phyloP scores from a whole-genome alignment of 2,888 invertebrate genomes.

The Itoplectis maculator region DNA sequence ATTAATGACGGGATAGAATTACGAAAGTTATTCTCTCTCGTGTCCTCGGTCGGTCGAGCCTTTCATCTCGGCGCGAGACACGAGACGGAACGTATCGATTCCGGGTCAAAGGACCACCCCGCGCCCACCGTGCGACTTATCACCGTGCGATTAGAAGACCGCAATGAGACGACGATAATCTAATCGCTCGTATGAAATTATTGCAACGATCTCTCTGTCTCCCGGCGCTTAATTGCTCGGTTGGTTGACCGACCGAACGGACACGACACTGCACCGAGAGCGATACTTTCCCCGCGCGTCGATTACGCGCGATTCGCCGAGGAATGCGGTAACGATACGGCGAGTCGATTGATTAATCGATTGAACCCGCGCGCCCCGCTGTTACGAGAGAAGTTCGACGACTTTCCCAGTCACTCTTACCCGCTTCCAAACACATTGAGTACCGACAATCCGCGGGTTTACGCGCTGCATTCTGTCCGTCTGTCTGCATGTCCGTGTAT shows the following conservation, averaged over 20 bases:
- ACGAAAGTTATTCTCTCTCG: constrained; percentile 27
- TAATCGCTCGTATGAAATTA: constrained; percentile 42
- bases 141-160: too few relatives aligned
- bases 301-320: constrained; percentile 57
- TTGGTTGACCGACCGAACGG: constrained; percentile 17
- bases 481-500: not conserved
- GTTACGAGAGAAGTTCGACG: constrained; percentile 63
- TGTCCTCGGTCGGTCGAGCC: not conserved
- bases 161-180: constrained; percentile 49
- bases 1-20: constrained; percentile 31
- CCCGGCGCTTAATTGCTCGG: constrained; percentile 54
- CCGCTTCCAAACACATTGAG: constrained; percentile 6
- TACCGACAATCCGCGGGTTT: constrained; percentile 9
- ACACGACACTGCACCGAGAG: constrained; percentile 9
- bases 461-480: not conserved
- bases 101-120: constrained; percentile 64
- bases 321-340: constrained; percentile 60
- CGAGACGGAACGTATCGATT: constrained; percentile 36
- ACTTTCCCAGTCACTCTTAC: constrained; percentile 59
- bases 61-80: not conserved
- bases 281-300: constrained; percentile 58
- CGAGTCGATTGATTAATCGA: constrained; percentile 67
- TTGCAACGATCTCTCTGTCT: constrained; percentile 43
- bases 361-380: constrained; percentile 58
- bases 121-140: constrained; percentile 35